Evolutionary conservation across 2,888 invertebrate genomes (phyloP), one percentile per base, ranked within the genome.

Genomic region (Flexamia atlantica): DNA sequence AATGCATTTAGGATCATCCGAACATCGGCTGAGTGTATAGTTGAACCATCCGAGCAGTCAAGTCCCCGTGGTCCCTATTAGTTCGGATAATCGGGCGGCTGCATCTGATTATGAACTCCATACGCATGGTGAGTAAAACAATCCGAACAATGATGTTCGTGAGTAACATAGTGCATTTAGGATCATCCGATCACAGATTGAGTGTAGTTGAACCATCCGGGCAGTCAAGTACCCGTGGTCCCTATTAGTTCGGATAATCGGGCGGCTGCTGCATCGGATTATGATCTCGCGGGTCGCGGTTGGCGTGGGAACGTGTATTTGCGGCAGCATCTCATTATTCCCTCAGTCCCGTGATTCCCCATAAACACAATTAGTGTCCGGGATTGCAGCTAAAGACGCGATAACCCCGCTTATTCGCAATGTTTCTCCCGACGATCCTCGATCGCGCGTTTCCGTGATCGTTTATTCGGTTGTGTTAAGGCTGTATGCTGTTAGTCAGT

Each of bases 331-430:
- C 68, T 68, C 68, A 68, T 68, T 68, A 30, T 5, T 30, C 68
- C 70, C 36, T 70, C 70, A 70, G 70, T 36, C 70, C 40, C 40
- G 12, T 70, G 70, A 70, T 70, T 28, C 40, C 70, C 70, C 70
- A 70, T 70, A 70, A 70, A 70, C 70, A 70, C 70, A 70, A 70
- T 70, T 70, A 70, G 70, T 40, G 70, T 70, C 70, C 68, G 1
- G 40, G 70, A 40, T 70, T 23, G 70, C 32, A 40, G 30, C 70
- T 70, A 70, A 70, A 70, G 70, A 70, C 12, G 40, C 36, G 40
- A 70, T 64, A 64, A 64, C 64, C 64, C 30, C 64, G 30, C 64
- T 64, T 64, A 64, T 64, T 64, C 64, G n/a, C 64, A 17, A 20
- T 30, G 64, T 53, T 53, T 20, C 53, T 53, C 53, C 46, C 53